These are phyloP conservation scores for Lucifuga dentata DNA, from an alignment of 2,113 vertebrate genomes.

Conservation along the genomic window DNA sequence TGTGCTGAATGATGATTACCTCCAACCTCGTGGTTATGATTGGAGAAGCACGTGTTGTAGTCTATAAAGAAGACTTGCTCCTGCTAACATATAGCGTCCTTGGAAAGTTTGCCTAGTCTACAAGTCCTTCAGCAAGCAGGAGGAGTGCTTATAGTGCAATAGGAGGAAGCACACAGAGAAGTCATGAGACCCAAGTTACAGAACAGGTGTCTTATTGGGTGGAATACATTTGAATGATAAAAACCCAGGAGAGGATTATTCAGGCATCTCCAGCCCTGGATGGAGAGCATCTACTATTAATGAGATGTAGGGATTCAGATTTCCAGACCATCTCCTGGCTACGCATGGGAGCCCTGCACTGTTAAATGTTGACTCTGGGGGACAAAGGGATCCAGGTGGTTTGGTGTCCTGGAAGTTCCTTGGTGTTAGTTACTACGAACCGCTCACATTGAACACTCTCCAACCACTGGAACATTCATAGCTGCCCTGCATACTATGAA, in stretches of 20 bases:
- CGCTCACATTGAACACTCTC: conserved; percentile 30
- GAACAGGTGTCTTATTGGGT: conserved; percentile 73
- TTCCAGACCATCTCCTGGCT: conserved; percentile 71
- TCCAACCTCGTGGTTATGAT: background rate
- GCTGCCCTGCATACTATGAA: background rate
- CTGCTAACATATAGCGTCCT: conserved; percentile 15
- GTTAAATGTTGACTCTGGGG: conserved; percentile 68
- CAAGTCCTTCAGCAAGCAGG: background rate
- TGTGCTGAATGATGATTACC: conserved; percentile 30
- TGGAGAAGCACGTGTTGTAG: conserved; percentile 1
- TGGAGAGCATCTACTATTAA: conserved; percentile 77
- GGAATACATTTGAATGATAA: conserved; percentile 82
- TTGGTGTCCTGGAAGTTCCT: conserved; percentile 57
- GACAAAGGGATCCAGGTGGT: conserved; percentile 66
- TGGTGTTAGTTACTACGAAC: conserved; percentile 51
- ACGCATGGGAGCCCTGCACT: conserved; percentile 60
- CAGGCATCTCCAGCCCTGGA: conserved; percentile 66
- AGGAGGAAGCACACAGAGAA: conserved; percentile 37
- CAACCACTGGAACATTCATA: conserved; percentile 22
- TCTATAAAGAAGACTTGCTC: background rate
- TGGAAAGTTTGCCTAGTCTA: conserved; percentile 31
- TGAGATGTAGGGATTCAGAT: conserved; percentile 78
- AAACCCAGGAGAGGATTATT: conserved; percentile 77
- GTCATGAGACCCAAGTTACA: conserved; percentile 56
- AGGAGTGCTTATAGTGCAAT: conserved; percentile 16